phyloP scores from a whole-genome alignment of 2,888 invertebrate species.

The Invenusta paracnida region DNA sequence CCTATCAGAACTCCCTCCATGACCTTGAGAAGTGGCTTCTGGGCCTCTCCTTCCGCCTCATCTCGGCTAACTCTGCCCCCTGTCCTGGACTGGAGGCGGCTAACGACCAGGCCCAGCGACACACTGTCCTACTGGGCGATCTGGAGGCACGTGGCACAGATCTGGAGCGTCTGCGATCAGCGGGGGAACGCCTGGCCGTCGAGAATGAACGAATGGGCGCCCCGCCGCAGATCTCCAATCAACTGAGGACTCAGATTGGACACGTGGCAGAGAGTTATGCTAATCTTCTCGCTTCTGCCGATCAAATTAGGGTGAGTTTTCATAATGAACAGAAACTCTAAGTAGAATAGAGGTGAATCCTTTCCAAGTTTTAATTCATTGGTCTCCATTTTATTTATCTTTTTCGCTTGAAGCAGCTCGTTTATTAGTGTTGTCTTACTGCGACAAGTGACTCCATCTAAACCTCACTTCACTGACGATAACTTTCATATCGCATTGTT shows the following conservation, averaged over 20 bases:
- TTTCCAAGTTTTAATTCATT: background rate
- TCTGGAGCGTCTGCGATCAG: background rate
- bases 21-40: constrained; percentile 2
- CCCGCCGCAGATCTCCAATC: background rate
- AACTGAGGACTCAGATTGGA: background rate
- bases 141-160: background rate
- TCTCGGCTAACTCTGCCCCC: background rate
- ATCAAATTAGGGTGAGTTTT: background rate
- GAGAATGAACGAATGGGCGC: background rate
- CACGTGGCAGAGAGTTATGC: background rate
- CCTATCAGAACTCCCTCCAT: background rate
- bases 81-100: background rate
- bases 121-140: background rate
- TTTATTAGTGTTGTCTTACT: background rate
- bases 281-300: background rate
- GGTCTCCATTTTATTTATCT: background rate
- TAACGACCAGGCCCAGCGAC: background rate
- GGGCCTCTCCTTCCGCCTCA: background rate
- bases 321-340: too few relatives aligned
- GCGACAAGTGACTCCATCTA: background rate
- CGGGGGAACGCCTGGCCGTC: background rate
- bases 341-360: too few relatives aligned
- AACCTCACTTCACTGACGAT: background rate
- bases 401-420: background rate
- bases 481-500: too few relatives aligned